phyloP scores from a whole-genome alignment of 2,797 vertebrate species.

The Hemitrygon akajei region DNA sequence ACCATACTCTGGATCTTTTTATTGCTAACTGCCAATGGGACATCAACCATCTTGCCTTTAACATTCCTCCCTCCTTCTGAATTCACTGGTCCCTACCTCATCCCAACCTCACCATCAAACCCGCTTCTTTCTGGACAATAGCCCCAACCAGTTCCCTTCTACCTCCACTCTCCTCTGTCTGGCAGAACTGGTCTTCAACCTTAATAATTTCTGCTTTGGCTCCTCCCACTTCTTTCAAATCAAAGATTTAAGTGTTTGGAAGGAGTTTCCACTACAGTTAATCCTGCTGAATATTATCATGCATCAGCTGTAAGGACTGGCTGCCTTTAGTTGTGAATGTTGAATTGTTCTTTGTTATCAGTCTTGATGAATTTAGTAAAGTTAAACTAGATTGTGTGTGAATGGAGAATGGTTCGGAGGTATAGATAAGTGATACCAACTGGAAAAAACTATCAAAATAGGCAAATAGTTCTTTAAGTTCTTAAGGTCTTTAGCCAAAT shows the following conservation, averaged over 20 bases:
- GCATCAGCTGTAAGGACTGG: background rate
- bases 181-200: too few species aligned
- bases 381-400: background rate
- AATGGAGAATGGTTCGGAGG: background rate
- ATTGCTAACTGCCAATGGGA: too few species aligned
- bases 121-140: too few species aligned
- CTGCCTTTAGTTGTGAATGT: background rate
- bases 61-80: too few species aligned
- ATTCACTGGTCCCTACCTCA: too few species aligned
- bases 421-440: background rate
- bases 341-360: background rate
- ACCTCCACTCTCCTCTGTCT: too few species aligned
- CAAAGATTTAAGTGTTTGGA: background rate
- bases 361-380: background rate
- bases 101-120: too few species aligned
- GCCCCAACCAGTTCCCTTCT: too few species aligned
- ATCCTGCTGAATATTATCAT: background rate
- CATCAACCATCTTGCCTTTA: too few species aligned
- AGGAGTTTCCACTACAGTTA: background rate
- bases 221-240: too few species aligned
- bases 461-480: background rate
- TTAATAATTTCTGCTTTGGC: too few species aligned
- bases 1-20: too few species aligned
- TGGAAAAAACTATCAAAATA: background rate
- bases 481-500: background rate